Percentiles rank a stretch among this genome's conserved stretches.
phyloP scores from a whole-genome alignment of 2,888 invertebrate genomes.

The Drosophila koepferae region DNA sequence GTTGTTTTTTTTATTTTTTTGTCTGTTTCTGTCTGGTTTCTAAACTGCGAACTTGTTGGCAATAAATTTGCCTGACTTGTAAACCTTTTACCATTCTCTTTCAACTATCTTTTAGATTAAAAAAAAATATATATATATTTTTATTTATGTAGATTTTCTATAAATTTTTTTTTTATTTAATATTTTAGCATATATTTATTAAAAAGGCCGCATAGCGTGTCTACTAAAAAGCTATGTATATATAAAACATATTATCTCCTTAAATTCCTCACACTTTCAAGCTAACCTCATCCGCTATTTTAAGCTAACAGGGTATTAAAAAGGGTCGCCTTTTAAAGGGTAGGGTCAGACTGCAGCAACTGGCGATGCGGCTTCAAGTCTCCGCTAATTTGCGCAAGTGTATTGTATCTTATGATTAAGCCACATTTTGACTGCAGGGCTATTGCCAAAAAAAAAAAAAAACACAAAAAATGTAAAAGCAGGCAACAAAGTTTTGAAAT shows the following conservation, averaged over 20 bases:
- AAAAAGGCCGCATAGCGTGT: too few species aligned
- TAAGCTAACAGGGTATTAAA: constrained; percentile 28
- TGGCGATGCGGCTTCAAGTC: constrained; percentile 33
- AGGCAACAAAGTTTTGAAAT: constrained; percentile 45
- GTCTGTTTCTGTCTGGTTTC: too few species aligned
- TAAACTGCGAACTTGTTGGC: too few species aligned
- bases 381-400: constrained; percentile 62
- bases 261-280: neutral
- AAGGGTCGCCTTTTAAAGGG: constrained; percentile 31
- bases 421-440: constrained; percentile 57
- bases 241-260: neutral
- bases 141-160: too few species aligned
- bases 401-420: constrained; percentile 63
- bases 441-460: constrained; percentile 45
- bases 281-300: neutral
- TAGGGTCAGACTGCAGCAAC: constrained; percentile 41
- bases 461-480: neutral
- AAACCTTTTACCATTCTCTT: too few species aligned
- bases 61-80: too few species aligned
- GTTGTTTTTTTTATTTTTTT: too few species aligned
- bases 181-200: too few species aligned
- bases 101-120: too few species aligned
- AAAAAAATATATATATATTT: too few species aligned
- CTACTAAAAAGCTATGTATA: too few species aligned
- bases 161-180: too few species aligned